Evolutionary conservation across 2,113 vertebrate species (phyloP).

Genomic region (Brachypteracias leptosomus): DNA sequence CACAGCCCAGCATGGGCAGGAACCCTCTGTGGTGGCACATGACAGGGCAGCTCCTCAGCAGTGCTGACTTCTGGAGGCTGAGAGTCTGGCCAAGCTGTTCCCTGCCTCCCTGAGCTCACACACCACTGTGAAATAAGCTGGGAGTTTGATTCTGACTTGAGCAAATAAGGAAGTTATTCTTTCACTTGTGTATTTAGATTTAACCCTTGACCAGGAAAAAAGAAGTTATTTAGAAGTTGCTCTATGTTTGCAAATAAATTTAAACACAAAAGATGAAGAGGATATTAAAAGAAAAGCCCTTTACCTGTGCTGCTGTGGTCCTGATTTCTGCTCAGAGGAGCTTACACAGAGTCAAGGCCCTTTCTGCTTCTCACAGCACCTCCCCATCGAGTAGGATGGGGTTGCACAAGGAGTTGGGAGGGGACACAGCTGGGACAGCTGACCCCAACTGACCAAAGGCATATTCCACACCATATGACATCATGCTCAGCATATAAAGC

Average conservation of each 20-base stretch:
- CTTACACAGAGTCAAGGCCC: neutral
- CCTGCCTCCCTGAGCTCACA: neutral
- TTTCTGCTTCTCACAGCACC: too few relatives aligned
- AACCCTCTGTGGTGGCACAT: neutral
- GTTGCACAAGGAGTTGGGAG: neutral
- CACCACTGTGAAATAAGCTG: neutral
- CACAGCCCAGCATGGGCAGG: rapidly evolving
- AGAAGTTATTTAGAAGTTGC: neutral
- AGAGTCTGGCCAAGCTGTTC: neutral
- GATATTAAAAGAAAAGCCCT: neutral
- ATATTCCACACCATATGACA: neutral
- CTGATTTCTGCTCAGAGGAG: neutral
- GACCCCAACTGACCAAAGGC: neutral
- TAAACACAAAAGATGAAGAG: neutral
- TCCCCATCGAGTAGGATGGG: too few relatives aligned
- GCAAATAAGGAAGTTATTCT: conserved; percentile 38
- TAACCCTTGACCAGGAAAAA: neutral
- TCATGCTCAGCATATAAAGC: neutral
- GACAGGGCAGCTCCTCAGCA: neutral
- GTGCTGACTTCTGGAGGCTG: neutral
- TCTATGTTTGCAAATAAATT: neutral
- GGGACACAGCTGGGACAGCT: neutral
- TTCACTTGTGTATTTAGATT: conserved; percentile 14
- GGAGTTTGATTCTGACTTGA: neutral
- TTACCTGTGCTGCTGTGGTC: neutral